Evolutionary conservation across 2,888 invertebrate genomes (phyloP), one percentile per base, ranked within the genome.

Genomic region (Oligia fasciuncula): DNA sequence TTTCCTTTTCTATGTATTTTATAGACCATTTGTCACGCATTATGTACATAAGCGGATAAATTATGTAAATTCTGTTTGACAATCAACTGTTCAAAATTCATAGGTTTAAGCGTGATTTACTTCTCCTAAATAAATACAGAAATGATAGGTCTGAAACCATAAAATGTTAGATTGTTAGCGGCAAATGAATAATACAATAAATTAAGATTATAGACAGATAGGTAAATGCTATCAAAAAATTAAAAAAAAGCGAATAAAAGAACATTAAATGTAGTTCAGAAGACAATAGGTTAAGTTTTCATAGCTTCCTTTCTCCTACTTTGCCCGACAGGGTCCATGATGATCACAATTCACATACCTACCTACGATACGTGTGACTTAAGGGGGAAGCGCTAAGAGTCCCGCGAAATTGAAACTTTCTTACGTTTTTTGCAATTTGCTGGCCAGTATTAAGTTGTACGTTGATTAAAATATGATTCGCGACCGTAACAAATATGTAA

Each of bases 11-110:
- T 87, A 85, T 81, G 75, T 83, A 70, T 87, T 84, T 88, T 82
- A 86, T 85, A 68, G 83, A 77, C 73, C 76, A 88, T 89, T 87
- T 85, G 83, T 85, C 83, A 87, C 77, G 76, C 81, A 82, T 85
- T 86, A 89, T 84, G 84, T 87, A 84, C 80, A 54, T 83, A 87
- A 89, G 85, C 81, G 83, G 83, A 85, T 81, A 84, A 77, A 57
- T 77, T 89, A 89, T 89, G 90, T 76, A 84, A 89, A 90, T 89
- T 78, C 19, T 57, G 51, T 49, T 75, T 76, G 68, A 77, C 60
- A 46, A 69, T 71, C 77, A 66, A 85, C 72, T 80, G 60, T 79
- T 75, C 62, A 49, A 72, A 71, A 72, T 66, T 65, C 62, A 72
- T 86, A 17, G 66, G 43, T 79, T 74, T 79, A 66, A 69, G 35